These are phyloP conservation scores for crab-eating macaque (Macaca fascicularis) DNA, from an alignment of 2,113 vertebrate species.

Conservation along the genomic window DNA sequence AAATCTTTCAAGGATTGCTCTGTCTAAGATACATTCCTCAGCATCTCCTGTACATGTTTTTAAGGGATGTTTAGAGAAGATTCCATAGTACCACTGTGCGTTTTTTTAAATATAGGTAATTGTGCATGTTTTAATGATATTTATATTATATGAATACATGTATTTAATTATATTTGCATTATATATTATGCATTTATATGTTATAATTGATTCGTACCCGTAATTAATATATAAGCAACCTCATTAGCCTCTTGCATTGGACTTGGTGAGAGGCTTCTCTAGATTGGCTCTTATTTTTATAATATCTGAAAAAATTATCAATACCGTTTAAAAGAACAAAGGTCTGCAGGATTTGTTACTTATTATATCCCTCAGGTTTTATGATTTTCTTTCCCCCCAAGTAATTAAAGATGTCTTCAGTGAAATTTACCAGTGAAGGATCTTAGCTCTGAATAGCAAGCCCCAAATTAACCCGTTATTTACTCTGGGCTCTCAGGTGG, in stretches of 20 bases:
- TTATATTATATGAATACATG: background rate
- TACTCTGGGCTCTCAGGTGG: background rate
- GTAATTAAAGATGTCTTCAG: background rate
- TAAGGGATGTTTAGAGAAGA: background rate
- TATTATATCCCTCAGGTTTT: background rate
- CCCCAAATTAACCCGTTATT: background rate
- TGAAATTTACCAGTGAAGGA: background rate
- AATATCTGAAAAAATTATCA: background rate
- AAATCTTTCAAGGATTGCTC: background rate
- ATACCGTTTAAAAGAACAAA: background rate
- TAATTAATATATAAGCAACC: background rate
- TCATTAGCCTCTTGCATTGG: background rate
- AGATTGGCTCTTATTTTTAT: background rate
- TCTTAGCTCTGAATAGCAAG: background rate
- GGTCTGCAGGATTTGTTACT: background rate
- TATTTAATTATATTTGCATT: background rate
- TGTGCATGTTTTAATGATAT: background rate
- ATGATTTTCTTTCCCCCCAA: background rate
- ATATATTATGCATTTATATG: background rate
- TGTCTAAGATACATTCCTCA: conserved; percentile 10
- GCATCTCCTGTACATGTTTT: background rate
- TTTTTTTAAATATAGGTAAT: background rate
- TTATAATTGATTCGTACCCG: background rate
- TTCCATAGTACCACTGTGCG: background rate
- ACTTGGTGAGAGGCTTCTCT: background rate